Base-by-base conservation (phyloP, 2,797 vertebrate genomes). In the Syngnathus acus region DNA sequence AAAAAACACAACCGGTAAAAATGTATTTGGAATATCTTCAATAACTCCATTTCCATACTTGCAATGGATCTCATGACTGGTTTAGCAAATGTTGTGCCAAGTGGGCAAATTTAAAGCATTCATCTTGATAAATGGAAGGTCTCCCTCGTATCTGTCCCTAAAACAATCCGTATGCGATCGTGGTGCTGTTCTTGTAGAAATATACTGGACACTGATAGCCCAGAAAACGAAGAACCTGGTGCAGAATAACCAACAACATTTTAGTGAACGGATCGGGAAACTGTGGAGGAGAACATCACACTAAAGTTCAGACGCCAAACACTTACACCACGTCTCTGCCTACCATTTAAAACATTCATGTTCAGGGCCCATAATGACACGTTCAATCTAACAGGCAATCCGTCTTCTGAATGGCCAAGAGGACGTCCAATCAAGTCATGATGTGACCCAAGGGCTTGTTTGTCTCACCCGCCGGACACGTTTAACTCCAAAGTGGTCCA, bases 401-500 rank as follows among this genome's bases (percentile, higher is more conserved):
- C 42, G 40, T 69, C 60, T 64, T 57, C n/a, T 67, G 58, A 72
- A 75, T 50, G 55, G 68, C 59, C 38, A 6, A 23, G 13, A 71
- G 10, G 47, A 53, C 9, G 37, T 65, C 21, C 39, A 62, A 16
- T 69, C 61, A 62, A 45, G 63, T 8, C 37, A 40, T 51, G 55
- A 57, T 21, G 47, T 68, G 74, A 73, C 58, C 63, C 64, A 9
- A 61, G 63, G 4, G 32, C 42, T 45, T 65, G 38, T 66, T 74
- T 65, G 63, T 72, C 64, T 68, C 57, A n/a, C 38, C 68, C 60
- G 64, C 67, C 68, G 58, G 68, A 72, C 67, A 72, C 64, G 45
- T 71, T 70, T 50, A 69, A 69, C 69, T 64, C 40, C 51, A 54
- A 39, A 61, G 32, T 10, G 4, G 42, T 48, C 68, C 58, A 62